Base-by-base conservation (phyloP, 2,888 invertebrate species). In the Parnassius glacialis region DNA sequence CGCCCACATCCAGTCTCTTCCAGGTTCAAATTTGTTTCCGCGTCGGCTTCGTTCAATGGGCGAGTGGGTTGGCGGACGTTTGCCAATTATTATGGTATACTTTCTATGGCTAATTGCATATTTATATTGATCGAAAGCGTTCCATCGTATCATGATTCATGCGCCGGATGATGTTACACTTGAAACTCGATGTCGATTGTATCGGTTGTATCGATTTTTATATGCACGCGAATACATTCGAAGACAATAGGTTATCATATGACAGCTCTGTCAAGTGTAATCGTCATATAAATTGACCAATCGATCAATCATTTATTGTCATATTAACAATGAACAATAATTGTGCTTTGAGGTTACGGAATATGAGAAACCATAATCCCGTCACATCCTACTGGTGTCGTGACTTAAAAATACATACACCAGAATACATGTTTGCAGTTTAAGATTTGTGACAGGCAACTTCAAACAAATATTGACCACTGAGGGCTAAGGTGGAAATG, bases 41-140 rank as follows among this genome's bases (percentile, higher is more conserved):
- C 79, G 74, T 79, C 77, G 78, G 67, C 72, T 71, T 68, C 74
- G 70, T 72, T 81, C 76, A 81, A 79, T 79, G 73, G 67, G 68
- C 77, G 79, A 78, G 84, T 85, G 84, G 85, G 87, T 70, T 71
- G 85, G 78, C 79, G 72, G 73, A 74, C 74, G 76, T 74, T 80
- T 77, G 85, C 83, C 84, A 82, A 88, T 84, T 78, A 80, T 79
- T 79, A 81, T 80, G 83, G 80, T 83, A 83, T 81, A 83, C 88
- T 89, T 90, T 89, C 87, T 86, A 87, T 78, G 70, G 70, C 71
- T 83, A 83, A 87, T 84, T 82, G 78, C 75, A 77, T 76, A 80
- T 77, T 80, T 73, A 76, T 71, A 68, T 62, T 64, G 64, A 67
- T 69, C 70, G 70, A 73, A 73, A 75, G 72, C 68, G 70, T 71